Conservation (phyloP, 1,140 invertebrate species). For the Eciton burchellii region DNA sequence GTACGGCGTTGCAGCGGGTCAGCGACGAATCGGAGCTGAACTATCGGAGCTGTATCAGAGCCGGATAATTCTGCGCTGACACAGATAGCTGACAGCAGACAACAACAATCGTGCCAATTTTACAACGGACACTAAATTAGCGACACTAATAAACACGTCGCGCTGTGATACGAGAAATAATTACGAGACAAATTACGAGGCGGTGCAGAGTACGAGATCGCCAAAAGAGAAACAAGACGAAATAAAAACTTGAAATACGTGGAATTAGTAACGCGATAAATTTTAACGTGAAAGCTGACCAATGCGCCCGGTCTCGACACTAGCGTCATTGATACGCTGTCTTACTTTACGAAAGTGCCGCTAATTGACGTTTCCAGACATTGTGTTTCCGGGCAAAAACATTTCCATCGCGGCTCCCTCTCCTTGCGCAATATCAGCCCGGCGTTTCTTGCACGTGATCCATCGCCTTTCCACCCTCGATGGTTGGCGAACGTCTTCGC, state of each 20-base stretch:
- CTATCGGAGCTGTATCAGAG: slow-evolving; percentile 78
- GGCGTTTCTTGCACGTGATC: too few species aligned
- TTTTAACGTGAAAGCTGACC: slow-evolving; percentile 35
- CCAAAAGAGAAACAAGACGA: slow-evolving; percentile 6
- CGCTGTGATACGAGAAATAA: slow-evolving; percentile 21
- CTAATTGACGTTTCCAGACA: not conserved
- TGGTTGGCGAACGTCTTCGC: not conserved
- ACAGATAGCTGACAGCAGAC: slow-evolving; percentile 62
- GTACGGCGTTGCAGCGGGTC: not conserved
- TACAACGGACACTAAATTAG: slow-evolving; percentile 33
- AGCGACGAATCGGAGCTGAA: slow-evolving; percentile 80
- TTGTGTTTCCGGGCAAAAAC: not conserved
- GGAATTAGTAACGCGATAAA: slow-evolving; percentile 13
- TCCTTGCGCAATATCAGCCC: too few species aligned
- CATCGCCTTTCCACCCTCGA: not conserved
- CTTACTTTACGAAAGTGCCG: not conserved
- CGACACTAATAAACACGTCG: slow-evolving; percentile 11
- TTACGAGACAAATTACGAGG: slow-evolving; percentile 1
- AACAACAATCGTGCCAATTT: slow-evolving; percentile 14
- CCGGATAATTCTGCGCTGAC: slow-evolving; percentile 70
- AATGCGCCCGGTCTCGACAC: not conserved
- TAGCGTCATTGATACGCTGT: not conserved
- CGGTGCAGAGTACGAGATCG: not conserved
- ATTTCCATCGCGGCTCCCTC: too few species aligned
- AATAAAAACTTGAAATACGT: slow-evolving; percentile 9